Percentiles rank a stretch among this genome's conserved stretches.
Evolutionary conservation across 2,113 vertebrate genomes (phyloP).

Genomic region (Myanophis thanlyinensis): DNA sequence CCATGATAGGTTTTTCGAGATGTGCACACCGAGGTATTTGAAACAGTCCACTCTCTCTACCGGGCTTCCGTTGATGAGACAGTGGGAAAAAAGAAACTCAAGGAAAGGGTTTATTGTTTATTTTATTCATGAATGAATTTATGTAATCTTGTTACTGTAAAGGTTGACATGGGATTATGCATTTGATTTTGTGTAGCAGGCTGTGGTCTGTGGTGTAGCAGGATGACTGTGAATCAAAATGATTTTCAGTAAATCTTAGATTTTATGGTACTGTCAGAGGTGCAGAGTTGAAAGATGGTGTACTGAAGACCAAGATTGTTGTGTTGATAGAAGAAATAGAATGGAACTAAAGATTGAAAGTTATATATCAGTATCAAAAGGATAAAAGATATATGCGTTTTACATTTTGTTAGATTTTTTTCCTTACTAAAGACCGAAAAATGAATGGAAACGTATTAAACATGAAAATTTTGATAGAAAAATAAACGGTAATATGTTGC

Average conservation of each 20-base stretch:
- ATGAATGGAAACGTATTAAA: background rate
- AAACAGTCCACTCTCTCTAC: too few relatives aligned
- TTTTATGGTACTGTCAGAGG: background rate
- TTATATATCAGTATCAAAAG: background rate
- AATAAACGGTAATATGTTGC: background rate
- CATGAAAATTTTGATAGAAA: background rate
- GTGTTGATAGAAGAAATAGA: background rate
- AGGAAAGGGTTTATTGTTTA: background rate
- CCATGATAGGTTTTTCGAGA: too few relatives aligned
- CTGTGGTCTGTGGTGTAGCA: too few relatives aligned
- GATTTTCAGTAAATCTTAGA: background rate
- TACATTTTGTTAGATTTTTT: background rate
- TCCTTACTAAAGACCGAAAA: background rate
- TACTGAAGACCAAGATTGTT: background rate
- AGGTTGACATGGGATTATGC: background rate
- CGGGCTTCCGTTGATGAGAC: too few relatives aligned
- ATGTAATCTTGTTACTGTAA: background rate
- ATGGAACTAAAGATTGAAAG: background rate
- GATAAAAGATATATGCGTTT: background rate
- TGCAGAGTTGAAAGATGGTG: background rate
- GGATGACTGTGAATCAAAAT: background rate
- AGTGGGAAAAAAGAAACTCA: background rate
- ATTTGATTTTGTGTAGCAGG: background rate
- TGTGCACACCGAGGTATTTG: too few relatives aligned
- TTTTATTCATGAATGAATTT: background rate